Percentiles rank a stretch among this genome's conserved stretches.
Conservation (phyloP, 2,888 invertebrate species). For the Lacanobia oleracea region DNA sequence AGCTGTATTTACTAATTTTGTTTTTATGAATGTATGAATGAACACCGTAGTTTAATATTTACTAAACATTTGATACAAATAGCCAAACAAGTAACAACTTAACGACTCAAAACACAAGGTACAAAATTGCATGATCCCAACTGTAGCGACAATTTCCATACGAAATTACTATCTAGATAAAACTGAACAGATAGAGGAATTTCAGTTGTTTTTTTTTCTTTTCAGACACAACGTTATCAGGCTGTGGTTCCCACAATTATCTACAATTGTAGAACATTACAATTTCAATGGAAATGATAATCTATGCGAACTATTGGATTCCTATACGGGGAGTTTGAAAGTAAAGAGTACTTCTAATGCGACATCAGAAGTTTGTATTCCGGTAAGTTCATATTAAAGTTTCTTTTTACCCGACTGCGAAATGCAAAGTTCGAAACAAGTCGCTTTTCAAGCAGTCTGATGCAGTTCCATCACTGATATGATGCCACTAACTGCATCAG, state of each 20-base stretch:
- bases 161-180: conserved; percentile 42
- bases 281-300: conserved; percentile 65
- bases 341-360: conserved; percentile 41
- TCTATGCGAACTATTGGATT: conserved; percentile 73
- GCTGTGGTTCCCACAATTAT: conserved; percentile 80
- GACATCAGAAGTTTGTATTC: conserved; percentile 68
- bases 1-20: conserved; percentile 13
- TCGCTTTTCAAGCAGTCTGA: no score
- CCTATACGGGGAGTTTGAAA: conserved; percentile 69
- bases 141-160: conserved; percentile 23
- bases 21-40: conserved; percentile 21
- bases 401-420: no score
- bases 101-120: neutral
- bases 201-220: conserved; percentile 22
- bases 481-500: no score
- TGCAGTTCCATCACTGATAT: no score
- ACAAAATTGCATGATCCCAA: neutral
- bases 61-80: neutral
- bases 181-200: conserved; percentile 31
- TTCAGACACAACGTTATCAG: conserved; percentile 75
- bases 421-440: no score
- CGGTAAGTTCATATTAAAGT: conserved; percentile 67
- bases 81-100: neutral
- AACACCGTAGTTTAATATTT: conserved; percentile 12
- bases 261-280: conserved; percentile 77